Percentiles rank a stretch among this genome's conserved stretches.
Evolutionary conservation across 1,140 invertebrate species (phyloP).

Genomic region (Aleiodes sp.): DNA sequence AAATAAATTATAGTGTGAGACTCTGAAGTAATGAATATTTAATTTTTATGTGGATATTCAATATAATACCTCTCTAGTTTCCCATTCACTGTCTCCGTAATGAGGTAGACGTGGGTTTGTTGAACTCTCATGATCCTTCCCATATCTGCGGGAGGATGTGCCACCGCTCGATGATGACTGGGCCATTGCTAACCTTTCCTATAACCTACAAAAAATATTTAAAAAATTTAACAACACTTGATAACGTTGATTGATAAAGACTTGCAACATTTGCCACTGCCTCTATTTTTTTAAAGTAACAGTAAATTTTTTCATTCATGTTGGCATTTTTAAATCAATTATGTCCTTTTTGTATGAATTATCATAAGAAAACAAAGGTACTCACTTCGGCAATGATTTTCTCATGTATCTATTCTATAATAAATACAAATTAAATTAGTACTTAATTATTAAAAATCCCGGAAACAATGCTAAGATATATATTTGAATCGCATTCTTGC

Average conservation of each 20-base stretch:
- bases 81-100: slow-evolving; percentile 31
- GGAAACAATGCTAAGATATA: background rate
- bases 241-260: background rate
- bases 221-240: background rate
- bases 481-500: background rate
- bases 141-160: slow-evolving; percentile 20
- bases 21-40: too few relatives aligned
- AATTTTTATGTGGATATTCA: background rate
- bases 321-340: too few relatives aligned
- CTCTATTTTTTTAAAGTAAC: too few relatives aligned
- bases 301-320: too few relatives aligned
- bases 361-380: too few relatives aligned
- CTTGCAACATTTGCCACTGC: too few relatives aligned
- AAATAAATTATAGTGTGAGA: slow-evolving; percentile 14
- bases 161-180: slow-evolving; percentile 25
- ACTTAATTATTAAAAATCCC: background rate
- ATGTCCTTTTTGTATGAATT: too few relatives aligned
- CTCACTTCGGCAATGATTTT: too few relatives aligned
- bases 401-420: too few relatives aligned
- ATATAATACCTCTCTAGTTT: slow-evolving; percentile 28
- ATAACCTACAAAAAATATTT: too few relatives aligned
- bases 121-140: slow-evolving; percentile 24
- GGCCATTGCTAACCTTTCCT: slow-evolving; percentile 15
- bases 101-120: slow-evolving; percentile 19
- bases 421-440: too few relatives aligned